Evolutionary conservation across 2,797 vertebrate genomes (phyloP), one percentile per base, ranked within the genome.

Genomic region (Cryptoprocta ferox): DNA sequence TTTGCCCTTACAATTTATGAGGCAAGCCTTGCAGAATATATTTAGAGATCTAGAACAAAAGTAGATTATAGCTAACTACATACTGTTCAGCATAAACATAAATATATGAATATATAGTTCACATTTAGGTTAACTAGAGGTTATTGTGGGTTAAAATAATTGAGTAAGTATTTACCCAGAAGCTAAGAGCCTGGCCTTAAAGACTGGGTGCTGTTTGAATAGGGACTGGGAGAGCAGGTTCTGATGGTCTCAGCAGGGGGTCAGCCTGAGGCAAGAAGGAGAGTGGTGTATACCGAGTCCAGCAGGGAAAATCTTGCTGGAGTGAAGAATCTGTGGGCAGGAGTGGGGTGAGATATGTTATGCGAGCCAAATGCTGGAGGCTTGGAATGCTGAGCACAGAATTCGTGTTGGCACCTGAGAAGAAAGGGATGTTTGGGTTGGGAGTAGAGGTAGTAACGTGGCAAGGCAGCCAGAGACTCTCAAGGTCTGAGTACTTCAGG

Each of bases 111-210:
- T 63, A 30, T 63, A 30, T 30, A 48, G 28, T 61, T 92, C 73
- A 90, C 24, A 89, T 97, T 96, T 30, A 95, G 30, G 42, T 85
- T 94, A 86, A 85, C 39, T 92, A 68, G 68, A 96, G 93, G 76
- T 97, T 90, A 73, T 73, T 63, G 10, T 84, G 50, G 26, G 6
- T 90, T 95, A 90, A 80, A 73, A 80, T 94, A 80, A 61, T 87
- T 63, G n/a, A 56, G 68, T 75, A 37, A 86, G 35, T 80, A 71
- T 91, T 96, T 35, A 13, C 85, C 70, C 61, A 92, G 78, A 94
- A 73, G 37, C 45, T 66, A 32, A 96, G 45, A 76, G 37, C 59
- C 28, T 45, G 21, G 14, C 21, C 61, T 82, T 89, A 79, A 86
- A 88, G 85, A 73, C 53, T 73, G 26, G n/a, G 2, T 71, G 53